Evolutionary conservation across 2,113 vertebrate species (phyloP).

Genomic region (Brevimyrus niger): DNA sequence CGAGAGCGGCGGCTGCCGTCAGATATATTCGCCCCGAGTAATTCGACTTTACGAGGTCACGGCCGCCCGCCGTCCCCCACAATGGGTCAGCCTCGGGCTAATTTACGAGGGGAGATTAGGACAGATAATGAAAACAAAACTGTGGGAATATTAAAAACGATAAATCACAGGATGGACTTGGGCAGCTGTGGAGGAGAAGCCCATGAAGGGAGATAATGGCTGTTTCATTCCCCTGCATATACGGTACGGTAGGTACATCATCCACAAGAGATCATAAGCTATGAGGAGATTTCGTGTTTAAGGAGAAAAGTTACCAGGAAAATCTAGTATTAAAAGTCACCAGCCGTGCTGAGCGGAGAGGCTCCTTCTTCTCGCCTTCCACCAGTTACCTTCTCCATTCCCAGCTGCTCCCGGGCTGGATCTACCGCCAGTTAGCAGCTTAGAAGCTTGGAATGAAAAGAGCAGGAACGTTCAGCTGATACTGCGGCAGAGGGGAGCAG

Average conservation of each 20-base stretch:
- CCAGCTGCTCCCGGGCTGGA: not conserved
- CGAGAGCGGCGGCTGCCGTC: not conserved
- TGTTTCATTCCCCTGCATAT: not conserved
- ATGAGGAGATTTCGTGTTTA: not conserved
- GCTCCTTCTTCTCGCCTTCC: not conserved
- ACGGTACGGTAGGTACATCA: not conserved
- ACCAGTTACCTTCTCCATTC: not conserved
- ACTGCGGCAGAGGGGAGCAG: not conserved
- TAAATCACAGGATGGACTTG: not conserved
- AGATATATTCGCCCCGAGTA: slow-evolving; percentile 1
- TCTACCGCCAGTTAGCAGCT: not conserved
- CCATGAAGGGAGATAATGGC: not conserved
- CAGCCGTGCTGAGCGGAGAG: not conserved
- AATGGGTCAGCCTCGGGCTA: not conserved
- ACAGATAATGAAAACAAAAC: not conserved
- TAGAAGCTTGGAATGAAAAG: not conserved
- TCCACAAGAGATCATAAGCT: not conserved
- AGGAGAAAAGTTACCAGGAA: not conserved
- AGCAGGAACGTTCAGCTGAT: not conserved
- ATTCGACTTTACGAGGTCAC: slow-evolving; percentile 13
- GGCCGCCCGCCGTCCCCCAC: not conserved
- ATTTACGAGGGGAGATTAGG: not conserved
- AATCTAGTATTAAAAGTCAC: not conserved
- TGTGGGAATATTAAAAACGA: not conserved
- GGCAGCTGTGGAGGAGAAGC: not conserved